Conservation (phyloP, 2,888 invertebrate species). For the Eucera pruinosa region DNA sequence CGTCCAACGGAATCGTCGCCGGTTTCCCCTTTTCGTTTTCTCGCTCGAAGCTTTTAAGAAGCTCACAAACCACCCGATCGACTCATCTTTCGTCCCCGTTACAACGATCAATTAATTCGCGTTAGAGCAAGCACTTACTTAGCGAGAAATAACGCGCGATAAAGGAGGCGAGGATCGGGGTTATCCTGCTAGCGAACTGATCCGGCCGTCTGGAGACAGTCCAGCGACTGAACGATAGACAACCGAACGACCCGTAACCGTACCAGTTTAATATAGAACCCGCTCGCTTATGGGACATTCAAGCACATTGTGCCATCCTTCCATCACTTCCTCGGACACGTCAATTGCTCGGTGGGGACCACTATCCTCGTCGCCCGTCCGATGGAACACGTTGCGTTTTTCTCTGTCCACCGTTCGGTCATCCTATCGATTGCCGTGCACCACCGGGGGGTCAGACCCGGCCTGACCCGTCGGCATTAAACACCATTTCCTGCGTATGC, state of each 20-base stretch:
- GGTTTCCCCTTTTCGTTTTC: constrained; percentile 9
- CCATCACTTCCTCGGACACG: constrained; percentile 80
- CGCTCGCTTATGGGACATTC: constrained; percentile 73
- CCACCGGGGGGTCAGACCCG: constrained; percentile 66
- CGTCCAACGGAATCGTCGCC: constrained; percentile 5
- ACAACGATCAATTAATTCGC: neutral
- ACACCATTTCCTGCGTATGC: constrained; percentile 78
- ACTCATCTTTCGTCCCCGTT: constrained; percentile 28
- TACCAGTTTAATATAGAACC: constrained; percentile 77
- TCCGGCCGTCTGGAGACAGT: constrained; percentile 54
- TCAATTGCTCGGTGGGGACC: constrained; percentile 76
- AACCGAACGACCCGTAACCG: constrained; percentile 74
- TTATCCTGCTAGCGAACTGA: constrained; percentile 33
- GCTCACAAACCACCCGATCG: constrained; percentile 3
- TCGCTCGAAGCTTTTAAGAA: constrained; percentile 15
- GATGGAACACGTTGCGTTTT: constrained; percentile 35
- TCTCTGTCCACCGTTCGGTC: constrained; percentile 45
- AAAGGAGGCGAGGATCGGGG: constrained; percentile 22
- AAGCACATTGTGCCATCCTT: constrained; percentile 77
- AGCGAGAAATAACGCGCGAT: too few species aligned
- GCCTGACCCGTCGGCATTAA: constrained; percentile 72
- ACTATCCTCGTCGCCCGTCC: constrained; percentile 49
- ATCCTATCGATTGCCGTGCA: constrained; percentile 59
- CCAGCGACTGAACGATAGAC: constrained; percentile 68
- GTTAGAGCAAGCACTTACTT: neutral